These are phyloP conservation scores for Azemiops feae DNA, from an alignment of 2,113 vertebrate species.

Conservation along the genomic window DNA sequence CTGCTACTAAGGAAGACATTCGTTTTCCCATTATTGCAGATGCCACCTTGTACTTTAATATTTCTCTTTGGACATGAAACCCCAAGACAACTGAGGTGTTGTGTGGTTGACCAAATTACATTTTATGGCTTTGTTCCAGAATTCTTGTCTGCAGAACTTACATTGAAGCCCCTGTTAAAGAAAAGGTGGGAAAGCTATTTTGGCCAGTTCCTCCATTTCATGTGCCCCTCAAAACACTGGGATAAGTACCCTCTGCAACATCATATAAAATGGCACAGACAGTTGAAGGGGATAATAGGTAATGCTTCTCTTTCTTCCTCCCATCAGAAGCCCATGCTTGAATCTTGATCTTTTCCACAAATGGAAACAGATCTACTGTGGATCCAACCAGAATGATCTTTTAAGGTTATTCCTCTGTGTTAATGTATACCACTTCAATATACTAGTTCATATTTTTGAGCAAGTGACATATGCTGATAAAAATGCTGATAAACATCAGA, in stretches of 20 bases:
- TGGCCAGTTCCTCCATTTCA: background rate
- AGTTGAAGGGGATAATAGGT: background rate
- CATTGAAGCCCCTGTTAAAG: background rate
- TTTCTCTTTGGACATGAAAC: slow-evolving; percentile 30
- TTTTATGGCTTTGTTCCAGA: background rate
- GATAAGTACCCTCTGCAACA: background rate
- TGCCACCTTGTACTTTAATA: slow-evolving; percentile 37
- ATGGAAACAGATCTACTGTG: background rate
- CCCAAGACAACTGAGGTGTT: slow-evolving; percentile 30
- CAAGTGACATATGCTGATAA: slow-evolving; percentile 8
- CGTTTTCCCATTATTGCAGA: slow-evolving; percentile 20
- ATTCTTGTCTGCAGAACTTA: background rate
- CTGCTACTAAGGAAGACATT: slow-evolving; percentile 44
- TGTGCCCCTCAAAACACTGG: background rate
- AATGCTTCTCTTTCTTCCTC: background rate
- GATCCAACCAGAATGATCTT: slow-evolving; percentile 5
- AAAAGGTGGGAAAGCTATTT: background rate
- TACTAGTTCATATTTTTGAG: slow-evolving; percentile 29
- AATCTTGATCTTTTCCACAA: background rate
- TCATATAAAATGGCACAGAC: background rate
- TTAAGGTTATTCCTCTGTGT: slow-evolving; percentile 35
- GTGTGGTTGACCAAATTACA: slow-evolving; percentile 34
- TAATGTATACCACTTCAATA: slow-evolving; percentile 40
- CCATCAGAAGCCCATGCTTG: background rate
- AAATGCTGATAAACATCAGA: background rate